phyloP scores from a whole-genome alignment of 1,140 invertebrate species.

The Druon quercuslanigerum region DNA sequence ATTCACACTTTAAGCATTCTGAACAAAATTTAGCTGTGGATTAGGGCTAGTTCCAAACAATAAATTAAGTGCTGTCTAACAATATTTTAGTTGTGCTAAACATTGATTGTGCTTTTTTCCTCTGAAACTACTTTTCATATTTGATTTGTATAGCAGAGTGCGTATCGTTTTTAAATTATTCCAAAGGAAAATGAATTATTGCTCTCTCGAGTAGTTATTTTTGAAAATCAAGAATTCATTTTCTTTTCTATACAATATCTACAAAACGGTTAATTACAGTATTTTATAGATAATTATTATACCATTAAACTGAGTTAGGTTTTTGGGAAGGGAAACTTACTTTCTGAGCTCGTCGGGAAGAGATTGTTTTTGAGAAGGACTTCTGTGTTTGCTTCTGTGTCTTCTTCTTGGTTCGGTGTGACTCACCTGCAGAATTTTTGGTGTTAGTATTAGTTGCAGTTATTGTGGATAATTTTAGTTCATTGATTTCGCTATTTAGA shows the following conservation, averaged over 20 bases:
- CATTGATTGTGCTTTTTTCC: conserved; percentile 15
- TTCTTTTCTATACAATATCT: conserved; percentile 13
- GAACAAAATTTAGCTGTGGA: not conserved
- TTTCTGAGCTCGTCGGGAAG: conserved; percentile 73
- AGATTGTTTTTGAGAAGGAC: conserved; percentile 71
- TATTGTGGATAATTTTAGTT: conserved; percentile 40
- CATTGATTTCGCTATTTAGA: conserved; percentile 43
- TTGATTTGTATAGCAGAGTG: not conserved
- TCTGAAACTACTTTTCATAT: not conserved
- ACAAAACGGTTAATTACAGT: conserved; percentile 19
- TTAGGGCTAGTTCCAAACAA: not conserved
- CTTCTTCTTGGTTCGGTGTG: conserved; percentile 71
- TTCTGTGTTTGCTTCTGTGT: conserved; percentile 71
- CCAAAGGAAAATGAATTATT: not conserved
- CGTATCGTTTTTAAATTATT: not conserved
- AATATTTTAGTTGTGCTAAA: conserved; percentile 6
- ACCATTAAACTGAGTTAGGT: not conserved
- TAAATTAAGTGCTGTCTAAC: not conserved
- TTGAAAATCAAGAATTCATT: not conserved
- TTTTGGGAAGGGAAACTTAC: conserved; percentile 55
- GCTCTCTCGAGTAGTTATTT: not conserved
- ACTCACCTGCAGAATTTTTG: conserved; percentile 62
- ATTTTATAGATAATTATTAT: not conserved
- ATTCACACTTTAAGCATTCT: not conserved
- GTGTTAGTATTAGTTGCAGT: conserved; percentile 23